A percentile compares a stretch with the other conserved stretches of the same genome.
phyloP scores from a whole-genome alignment of 2,888 invertebrate species.

The Apomyelois bistriatella region DNA sequence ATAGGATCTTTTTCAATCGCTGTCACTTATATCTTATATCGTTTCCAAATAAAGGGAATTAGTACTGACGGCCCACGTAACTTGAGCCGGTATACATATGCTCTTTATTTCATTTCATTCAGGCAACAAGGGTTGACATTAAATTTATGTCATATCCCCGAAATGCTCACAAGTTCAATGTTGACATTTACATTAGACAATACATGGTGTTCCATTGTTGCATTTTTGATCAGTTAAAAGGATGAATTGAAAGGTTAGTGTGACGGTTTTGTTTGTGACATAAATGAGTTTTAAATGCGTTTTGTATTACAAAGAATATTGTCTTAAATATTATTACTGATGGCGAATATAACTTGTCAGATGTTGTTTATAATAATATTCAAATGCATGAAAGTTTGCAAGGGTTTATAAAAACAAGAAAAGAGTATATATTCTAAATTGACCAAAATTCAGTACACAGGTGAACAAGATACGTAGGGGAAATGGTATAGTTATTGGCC shows the following conservation, averaged over 20 bases:
- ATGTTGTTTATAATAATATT: too few species aligned
- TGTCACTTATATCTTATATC: slow-evolving; percentile 26
- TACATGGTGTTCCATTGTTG: slow-evolving; percentile 62
- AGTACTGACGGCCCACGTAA: slow-evolving; percentile 63
- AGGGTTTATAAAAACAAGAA: too few species aligned
- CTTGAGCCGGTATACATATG: slow-evolving; percentile 69
- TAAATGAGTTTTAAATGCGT: not conserved
- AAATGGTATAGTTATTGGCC: too few species aligned
- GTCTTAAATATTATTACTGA: not conserved
- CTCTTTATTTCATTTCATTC: slow-evolving; percentile 70
- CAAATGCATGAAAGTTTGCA: too few species aligned
- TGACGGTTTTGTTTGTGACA: not conserved
- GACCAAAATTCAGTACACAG: too few species aligned
- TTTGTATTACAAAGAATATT: not conserved
- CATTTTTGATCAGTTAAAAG: slow-evolving; percentile 42
- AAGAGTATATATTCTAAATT: too few species aligned
- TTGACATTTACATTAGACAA: slow-evolving; percentile 70
- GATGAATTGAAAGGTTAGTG: slow-evolving; percentile 34
- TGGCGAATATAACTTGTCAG: too few species aligned
- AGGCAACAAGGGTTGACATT: slow-evolving; percentile 65
- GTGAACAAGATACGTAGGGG: too few species aligned
- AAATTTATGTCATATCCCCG: slow-evolving; percentile 75
- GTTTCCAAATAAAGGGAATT: slow-evolving; percentile 43
- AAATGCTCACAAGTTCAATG: slow-evolving; percentile 62
- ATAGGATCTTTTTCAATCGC: slow-evolving; percentile 18